Percentiles rank a stretch among this genome's conserved stretches.
Evolutionary conservation across 2,113 vertebrate species (phyloP).

Genomic region (Symphodus melops): DNA sequence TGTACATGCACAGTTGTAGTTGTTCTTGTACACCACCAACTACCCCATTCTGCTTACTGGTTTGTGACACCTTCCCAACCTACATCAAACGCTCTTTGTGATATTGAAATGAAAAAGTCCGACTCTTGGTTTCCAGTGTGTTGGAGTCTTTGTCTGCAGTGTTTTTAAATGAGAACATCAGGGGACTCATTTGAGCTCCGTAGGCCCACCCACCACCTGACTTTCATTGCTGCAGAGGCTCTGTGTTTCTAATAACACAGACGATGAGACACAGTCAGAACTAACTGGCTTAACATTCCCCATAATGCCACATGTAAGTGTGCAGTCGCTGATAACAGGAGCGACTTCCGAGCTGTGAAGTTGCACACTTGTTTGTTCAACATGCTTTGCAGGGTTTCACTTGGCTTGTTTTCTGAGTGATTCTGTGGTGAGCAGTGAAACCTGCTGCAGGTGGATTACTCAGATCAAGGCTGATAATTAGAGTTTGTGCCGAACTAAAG

Average conservation of each 20-base stretch:
- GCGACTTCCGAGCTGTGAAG: background rate
- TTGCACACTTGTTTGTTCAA: background rate
- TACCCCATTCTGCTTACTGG: background rate
- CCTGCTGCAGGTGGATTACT: background rate
- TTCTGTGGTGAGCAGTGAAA: background rate
- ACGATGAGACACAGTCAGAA: background rate
- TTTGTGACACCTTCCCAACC: background rate
- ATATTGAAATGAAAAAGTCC: slow-evolving; percentile 4
- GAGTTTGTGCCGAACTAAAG: background rate
- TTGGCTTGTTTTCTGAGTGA: background rate
- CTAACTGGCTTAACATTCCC: slow-evolving; percentile 2
- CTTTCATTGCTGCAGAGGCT: slow-evolving; percentile 42
- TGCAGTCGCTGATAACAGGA: background rate
- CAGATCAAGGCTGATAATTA: slow-evolving; percentile 5
- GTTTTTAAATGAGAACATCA: slow-evolving; percentile 16
- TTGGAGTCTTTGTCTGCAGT: slow-evolving; percentile 3
- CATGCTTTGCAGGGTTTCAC: background rate
- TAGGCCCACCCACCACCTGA: slow-evolving; percentile 60
- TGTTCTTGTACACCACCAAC: slow-evolving; percentile 19
- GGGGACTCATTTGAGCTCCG: slow-evolving; percentile 28
- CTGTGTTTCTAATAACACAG: slow-evolving; percentile 1
- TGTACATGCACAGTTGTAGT: slow-evolving; percentile 15
- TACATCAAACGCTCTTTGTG: background rate
- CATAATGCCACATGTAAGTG: background rate
- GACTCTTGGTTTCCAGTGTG: slow-evolving; percentile 53